Conservation (phyloP, 2,797 vertebrate genomes). For the Hirundo rustica region DNA sequence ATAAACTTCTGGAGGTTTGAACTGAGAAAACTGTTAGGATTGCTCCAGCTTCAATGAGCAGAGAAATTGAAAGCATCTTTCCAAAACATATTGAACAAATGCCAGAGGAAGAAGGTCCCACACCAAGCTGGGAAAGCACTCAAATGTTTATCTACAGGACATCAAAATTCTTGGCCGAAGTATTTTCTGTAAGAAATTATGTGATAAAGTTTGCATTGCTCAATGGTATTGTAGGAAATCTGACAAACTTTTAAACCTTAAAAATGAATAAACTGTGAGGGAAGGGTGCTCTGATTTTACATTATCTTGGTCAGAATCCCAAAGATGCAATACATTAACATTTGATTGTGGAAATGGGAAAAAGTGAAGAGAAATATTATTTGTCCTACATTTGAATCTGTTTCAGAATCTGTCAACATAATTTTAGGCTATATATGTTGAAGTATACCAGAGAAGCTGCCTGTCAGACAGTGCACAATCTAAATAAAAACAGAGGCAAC, state of each 20-base stretch:
- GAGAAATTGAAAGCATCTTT: conserved; percentile 28
- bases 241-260: background rate
- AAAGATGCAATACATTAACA: background rate
- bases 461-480: background rate
- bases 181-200: background rate
- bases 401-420: background rate
- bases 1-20: background rate
- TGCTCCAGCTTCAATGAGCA: background rate
- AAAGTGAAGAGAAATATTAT: background rate
- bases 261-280: background rate
- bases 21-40: background rate
- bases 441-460: background rate
- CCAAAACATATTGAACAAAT: conserved; percentile 21
- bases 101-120: background rate
- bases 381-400: background rate
- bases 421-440: background rate
- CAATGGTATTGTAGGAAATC: background rate
- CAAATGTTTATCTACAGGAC: background rate
- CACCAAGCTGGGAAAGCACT: background rate
- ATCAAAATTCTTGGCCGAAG: background rate
- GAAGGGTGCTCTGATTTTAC: background rate
- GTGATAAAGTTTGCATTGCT: background rate
- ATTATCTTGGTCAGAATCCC: background rate
- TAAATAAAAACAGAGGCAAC: background rate
- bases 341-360: background rate